Percentiles rank a stretch among this genome's conserved stretches.
phyloP scores from a whole-genome alignment of 2,888 invertebrate species.

The Encarsia formosa region DNA sequence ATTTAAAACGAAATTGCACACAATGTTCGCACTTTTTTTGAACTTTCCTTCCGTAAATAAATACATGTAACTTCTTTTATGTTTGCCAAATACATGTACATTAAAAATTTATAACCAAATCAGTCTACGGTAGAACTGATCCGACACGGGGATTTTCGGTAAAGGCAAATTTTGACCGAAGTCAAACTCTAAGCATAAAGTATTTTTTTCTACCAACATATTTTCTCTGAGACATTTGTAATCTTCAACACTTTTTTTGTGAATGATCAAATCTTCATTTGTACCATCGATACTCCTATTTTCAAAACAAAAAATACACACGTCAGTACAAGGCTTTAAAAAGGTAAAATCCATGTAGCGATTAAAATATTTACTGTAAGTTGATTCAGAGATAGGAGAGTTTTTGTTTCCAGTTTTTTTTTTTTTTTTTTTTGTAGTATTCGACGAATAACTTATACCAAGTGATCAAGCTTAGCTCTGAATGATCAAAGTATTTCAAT shows the following conservation, averaged over 20 bases:
- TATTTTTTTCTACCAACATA: constrained; percentile 13
- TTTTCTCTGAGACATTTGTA: constrained; percentile 12
- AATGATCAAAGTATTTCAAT: constrained; percentile 22
- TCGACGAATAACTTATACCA: constrained; percentile 21
- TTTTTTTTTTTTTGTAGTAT: constrained; percentile 16
- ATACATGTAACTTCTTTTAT: constrained; percentile 27
- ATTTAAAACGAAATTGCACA: constrained; percentile 24
- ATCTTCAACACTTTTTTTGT: constrained; percentile 3
- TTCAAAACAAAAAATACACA: constrained; percentile 3
- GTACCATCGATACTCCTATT: background rate
- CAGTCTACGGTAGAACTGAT: constrained; percentile 16
- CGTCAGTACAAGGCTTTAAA: background rate
- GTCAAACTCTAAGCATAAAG: constrained; percentile 15
- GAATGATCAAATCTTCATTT: background rate
- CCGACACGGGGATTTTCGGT: constrained; percentile 22
- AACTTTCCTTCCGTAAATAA: constrained; percentile 25
- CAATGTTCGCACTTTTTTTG: constrained; percentile 29
- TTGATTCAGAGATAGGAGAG: constrained; percentile 10
- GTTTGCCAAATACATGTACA: constrained; percentile 17
- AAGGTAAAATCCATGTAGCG: constrained; percentile 5
- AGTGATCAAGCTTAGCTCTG: constrained; percentile 11
- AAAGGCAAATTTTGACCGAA: background rate
- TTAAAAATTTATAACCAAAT: constrained; percentile 21
- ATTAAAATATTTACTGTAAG: constrained; percentile 24
- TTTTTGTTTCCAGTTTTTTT: constrained; percentile 9